phyloP scores from a whole-genome alignment of 2,797 vertebrate genomes.

The Bovichtus variegatus region DNA sequence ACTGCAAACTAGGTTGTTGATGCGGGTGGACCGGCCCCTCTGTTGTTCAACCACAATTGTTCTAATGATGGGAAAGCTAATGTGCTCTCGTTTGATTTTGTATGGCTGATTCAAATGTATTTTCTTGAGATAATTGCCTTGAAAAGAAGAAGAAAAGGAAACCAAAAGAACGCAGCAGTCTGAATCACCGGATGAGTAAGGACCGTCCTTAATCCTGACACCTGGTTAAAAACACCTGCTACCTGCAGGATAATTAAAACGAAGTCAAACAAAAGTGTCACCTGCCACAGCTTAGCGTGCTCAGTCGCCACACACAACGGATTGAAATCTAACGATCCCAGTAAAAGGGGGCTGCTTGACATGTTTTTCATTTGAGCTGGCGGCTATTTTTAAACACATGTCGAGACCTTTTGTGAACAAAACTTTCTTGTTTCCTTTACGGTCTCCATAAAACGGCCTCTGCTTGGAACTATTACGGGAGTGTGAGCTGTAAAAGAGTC shows the following conservation, averaged over 20 bases:
- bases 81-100: constrained; percentile 1
- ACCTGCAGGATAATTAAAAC: constrained; percentile 48
- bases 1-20: constrained; percentile 48
- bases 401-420: not conserved
- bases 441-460: not conserved
- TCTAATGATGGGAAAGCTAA: constrained; percentile 27
- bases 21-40: constrained; percentile 27
- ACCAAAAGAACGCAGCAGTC: not conserved
- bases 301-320: not conserved
- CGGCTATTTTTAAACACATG: not conserved
- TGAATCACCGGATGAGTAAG: constrained; percentile 9
- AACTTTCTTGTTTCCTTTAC: not conserved
- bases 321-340: not conserved
- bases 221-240: constrained; percentile 65
- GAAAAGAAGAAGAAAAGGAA: not conserved
- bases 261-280: constrained; percentile 34
- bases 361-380: not conserved
- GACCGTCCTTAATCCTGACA: constrained; percentile 42
- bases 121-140: not conserved
- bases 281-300: constrained; percentile 16
- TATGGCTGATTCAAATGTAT: not conserved
- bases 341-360: no score
- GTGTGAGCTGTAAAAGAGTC: not conserved
- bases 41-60: constrained; percentile 34
- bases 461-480: not conserved